Evolutionary conservation across 2,888 invertebrate genomes (phyloP).

Genomic region (Phytoseiulus persimilis): DNA sequence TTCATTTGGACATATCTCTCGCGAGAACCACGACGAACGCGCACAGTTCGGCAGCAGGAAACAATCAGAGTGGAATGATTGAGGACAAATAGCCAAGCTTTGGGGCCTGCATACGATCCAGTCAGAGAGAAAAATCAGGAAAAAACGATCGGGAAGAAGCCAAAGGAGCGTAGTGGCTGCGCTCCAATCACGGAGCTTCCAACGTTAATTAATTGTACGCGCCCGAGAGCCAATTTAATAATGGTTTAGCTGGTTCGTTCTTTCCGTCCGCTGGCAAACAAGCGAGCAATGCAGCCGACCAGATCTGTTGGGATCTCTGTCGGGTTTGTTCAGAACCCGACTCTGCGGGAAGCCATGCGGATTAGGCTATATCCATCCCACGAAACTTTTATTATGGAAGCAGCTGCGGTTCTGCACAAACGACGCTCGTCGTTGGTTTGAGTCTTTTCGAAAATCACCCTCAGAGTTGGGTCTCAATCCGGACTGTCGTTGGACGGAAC

Average conservation of each 20-base stretch:
- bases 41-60: too few relatives aligned
- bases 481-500: too few relatives aligned
- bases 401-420: neutral
- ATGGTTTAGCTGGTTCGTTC: neutral
- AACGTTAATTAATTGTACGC: neutral
- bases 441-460: too few relatives aligned
- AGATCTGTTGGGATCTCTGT: neutral
- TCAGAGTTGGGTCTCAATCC: too few relatives aligned
- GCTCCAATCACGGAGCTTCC: neutral
- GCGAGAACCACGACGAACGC: too few relatives aligned
- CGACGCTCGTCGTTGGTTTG: too few relatives aligned
- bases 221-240: neutral
- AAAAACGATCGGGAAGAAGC: neutral
- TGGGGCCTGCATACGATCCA: neutral
- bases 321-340: neutral
- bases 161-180: neutral
- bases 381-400: neutral
- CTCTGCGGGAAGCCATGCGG: neutral
- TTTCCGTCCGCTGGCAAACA: neutral
- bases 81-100: neutral
- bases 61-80: neutral
- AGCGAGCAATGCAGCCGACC: neutral
- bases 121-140: neutral
- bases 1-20: too few relatives aligned
- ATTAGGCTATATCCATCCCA: neutral